Evolutionary conservation across 2,113 vertebrate species (phyloP).

Genomic region (Oryzias celebensis): DNA sequence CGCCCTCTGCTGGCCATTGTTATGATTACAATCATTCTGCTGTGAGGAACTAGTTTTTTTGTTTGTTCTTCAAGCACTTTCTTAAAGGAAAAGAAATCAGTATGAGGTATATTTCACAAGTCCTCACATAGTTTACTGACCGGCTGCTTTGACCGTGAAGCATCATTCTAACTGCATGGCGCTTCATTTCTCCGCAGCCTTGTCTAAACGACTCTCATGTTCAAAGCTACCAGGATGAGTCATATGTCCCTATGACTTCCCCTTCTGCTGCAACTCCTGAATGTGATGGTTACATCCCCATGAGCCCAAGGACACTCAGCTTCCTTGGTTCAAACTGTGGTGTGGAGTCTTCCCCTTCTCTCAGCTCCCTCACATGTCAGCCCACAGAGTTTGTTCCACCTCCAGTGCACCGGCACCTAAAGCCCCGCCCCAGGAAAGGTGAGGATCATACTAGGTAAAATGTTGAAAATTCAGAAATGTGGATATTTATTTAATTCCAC

Average conservation of each 20-base stretch:
- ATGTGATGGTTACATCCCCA: conserved; percentile 89
- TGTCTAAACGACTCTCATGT: conserved; percentile 66
- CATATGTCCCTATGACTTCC: conserved; percentile 87
- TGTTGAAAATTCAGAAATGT: background rate
- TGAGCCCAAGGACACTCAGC: conserved; percentile 80
- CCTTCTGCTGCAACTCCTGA: conserved; percentile 51
- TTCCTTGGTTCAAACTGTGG: conserved; percentile 63
- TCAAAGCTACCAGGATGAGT: conserved; percentile 76
- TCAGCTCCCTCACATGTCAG: conserved; percentile 69
- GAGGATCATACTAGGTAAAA: conserved; percentile 38
- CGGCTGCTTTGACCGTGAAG: too few relatives aligned
- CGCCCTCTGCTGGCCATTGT: too few relatives aligned
- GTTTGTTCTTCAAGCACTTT: too few relatives aligned
- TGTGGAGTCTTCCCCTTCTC: conserved; percentile 73
- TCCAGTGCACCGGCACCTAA: conserved; percentile 92
- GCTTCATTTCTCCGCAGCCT: conserved; percentile 66
- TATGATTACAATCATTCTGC: too few relatives aligned
- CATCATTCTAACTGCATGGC: conserved; percentile 26
- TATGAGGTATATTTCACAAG: too few relatives aligned
- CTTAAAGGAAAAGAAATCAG: too few relatives aligned
- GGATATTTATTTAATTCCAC: too few relatives aligned
- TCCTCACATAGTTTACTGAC: too few relatives aligned
- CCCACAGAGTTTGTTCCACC: conserved; percentile 84
- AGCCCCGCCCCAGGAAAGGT: conserved; percentile 89
- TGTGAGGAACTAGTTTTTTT: too few relatives aligned